Evolutionary conservation across 1,140 invertebrate species (phyloP).

Genomic region (Berghia stephanieae): DNA sequence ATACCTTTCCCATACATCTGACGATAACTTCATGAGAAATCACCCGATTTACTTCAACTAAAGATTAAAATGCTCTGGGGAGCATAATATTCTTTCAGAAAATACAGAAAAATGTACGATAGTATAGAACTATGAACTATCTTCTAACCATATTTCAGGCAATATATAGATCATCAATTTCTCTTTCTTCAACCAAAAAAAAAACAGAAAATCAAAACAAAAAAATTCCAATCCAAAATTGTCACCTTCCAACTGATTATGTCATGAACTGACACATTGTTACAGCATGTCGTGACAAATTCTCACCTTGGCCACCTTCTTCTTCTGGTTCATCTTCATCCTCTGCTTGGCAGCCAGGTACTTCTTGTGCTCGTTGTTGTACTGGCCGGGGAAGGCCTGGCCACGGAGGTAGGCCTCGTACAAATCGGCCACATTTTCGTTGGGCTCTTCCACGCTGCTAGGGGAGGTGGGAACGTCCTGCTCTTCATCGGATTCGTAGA

Average conservation of each 20-base stretch:
- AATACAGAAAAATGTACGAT: too few species aligned
- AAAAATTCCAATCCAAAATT: too few species aligned
- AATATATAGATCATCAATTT: too few species aligned
- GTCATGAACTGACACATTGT: too few species aligned
- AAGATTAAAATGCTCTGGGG: too few species aligned
- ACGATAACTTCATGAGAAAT: too few species aligned
- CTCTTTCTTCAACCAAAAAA: background rate
- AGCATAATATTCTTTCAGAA: too few species aligned
- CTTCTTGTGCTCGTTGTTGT: slow-evolving; percentile 55
- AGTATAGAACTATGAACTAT: too few species aligned
- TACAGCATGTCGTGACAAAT: background rate
- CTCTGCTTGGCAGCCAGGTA: slow-evolving; percentile 51
- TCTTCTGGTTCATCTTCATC: slow-evolving; percentile 52
- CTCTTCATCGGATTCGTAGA: slow-evolving; percentile 42
- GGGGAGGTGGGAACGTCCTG: background rate
- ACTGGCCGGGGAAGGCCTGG: slow-evolving; percentile 39
- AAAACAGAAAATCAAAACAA: background rate
- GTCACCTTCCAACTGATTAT: too few species aligned
- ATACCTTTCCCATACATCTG: too few species aligned
- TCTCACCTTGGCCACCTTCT: slow-evolving; percentile 56
- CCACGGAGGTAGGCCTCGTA: slow-evolving; percentile 37
- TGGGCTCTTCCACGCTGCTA: slow-evolving; percentile 15
- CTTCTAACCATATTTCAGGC: too few species aligned
- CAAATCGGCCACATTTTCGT: slow-evolving; percentile 26
- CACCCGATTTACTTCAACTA: too few species aligned